These are phyloP conservation scores for Adelges cooleyi DNA, from an alignment of 1,140 invertebrate species.

Conservation along the genomic window DNA sequence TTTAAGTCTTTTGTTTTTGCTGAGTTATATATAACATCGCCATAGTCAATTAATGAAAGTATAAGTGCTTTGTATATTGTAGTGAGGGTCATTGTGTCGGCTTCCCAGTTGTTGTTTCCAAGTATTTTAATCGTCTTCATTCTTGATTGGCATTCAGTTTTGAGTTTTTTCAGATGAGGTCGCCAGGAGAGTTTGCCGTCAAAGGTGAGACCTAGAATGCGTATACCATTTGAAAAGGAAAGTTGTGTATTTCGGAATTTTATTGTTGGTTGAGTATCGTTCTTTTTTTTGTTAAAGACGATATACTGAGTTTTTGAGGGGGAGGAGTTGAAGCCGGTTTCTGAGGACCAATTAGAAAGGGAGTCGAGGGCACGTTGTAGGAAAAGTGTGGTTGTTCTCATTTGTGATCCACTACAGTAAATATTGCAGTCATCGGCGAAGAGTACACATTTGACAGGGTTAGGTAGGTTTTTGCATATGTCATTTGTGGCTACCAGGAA, in stretches of 20 bases:
- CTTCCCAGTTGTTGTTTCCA: not conserved
- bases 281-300: conserved; percentile 17
- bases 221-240: not conserved
- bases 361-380: not conserved
- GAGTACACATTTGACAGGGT: not conserved
- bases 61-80: conserved; percentile 1
- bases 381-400: not conserved
- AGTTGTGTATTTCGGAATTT: not conserved
- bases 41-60: not conserved
- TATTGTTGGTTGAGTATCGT: not conserved
- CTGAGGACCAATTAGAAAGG: not conserved
- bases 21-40: not conserved
- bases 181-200: not conserved
- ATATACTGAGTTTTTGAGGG: not conserved
- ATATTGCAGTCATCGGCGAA: not conserved
- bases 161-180: not conserved
- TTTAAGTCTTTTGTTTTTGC: not conserved
- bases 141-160: not conserved
- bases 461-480: not conserved
- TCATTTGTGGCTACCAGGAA: not conserved
- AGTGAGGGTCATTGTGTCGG: not conserved
- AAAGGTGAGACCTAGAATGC: not conserved
- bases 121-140: conserved; percentile 1
- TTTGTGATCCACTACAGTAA: not conserved
- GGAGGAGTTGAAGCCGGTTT: not conserved